Evolutionary conservation across 2,797 vertebrate species (phyloP).

Genomic region (Hyperoplus lanceolatus): DNA sequence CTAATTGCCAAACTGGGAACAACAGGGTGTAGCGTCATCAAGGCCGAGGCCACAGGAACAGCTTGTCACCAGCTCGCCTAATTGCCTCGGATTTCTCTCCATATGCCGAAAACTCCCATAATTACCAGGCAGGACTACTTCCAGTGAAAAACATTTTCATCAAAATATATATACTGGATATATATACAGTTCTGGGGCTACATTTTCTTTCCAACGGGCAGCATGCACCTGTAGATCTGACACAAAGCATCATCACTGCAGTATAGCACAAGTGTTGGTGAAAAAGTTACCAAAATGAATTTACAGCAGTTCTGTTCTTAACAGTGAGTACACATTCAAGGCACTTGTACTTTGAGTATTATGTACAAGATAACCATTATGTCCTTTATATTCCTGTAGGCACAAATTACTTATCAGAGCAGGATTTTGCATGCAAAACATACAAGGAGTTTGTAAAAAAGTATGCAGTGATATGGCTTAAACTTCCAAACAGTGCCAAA

Average conservation of each 20-base stretch:
- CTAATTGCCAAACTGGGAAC: constrained; percentile 59
- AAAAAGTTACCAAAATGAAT: not conserved
- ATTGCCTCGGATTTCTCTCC: constrained; percentile 59
- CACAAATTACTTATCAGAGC: not conserved
- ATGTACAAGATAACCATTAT: too few species aligned
- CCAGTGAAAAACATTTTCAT: constrained; percentile 31
- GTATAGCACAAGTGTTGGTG: not conserved
- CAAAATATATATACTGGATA: not conserved
- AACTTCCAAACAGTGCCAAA: not conserved
- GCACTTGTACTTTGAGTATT: not conserved
- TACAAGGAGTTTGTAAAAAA: not conserved
- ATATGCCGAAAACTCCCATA: constrained; percentile 36
- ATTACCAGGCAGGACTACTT: constrained; percentile 45
- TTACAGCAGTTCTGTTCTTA: not conserved
- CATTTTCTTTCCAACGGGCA: constrained; percentile 22
- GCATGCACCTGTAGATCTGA: constrained; percentile 11
- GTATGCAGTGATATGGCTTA: not conserved
- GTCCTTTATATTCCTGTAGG: not conserved
- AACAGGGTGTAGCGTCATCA: constrained; percentile 46
- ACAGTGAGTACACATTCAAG: not conserved
- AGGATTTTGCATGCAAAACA: not conserved
- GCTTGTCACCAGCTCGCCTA: constrained; percentile 69
- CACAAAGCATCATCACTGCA: not conserved
- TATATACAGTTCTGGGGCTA: too few species aligned
- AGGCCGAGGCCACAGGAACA: constrained; percentile 54